Evolutionary conservation across 2,888 invertebrate species (phyloP).

Genomic region (Nudaria mundana): DNA sequence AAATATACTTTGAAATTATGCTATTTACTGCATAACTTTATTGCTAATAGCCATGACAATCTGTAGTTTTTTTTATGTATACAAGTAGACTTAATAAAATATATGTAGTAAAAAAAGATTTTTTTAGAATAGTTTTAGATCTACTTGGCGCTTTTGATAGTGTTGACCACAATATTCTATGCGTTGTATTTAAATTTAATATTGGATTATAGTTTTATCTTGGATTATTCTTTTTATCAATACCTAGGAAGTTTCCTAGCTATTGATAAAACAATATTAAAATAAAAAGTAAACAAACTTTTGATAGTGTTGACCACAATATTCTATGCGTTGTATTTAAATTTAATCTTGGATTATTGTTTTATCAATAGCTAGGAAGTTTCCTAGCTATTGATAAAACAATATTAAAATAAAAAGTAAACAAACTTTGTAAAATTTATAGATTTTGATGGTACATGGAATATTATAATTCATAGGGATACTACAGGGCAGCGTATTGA

Average conservation of each 20-base stretch:
- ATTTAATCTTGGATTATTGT: too few species aligned
- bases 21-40: neutral
- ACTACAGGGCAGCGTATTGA: constrained; percentile 1
- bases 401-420: too few species aligned
- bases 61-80: neutral
- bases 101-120: neutral
- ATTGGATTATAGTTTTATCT: too few species aligned
- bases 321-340: too few species aligned
- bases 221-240: too few species aligned
- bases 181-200: neutral
- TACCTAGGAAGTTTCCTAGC: too few species aligned
- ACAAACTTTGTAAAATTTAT: too few species aligned
- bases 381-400: too few species aligned
- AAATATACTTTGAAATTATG: neutral
- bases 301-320: too few species aligned
- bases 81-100: neutral
- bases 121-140: neutral
- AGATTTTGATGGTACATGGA: neutral
- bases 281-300: too few species aligned
- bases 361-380: too few species aligned
- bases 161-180: neutral
- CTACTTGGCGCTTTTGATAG: neutral
- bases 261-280: too few species aligned
- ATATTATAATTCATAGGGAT: neutral
- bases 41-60: neutral